phyloP scores from a whole-genome alignment of 2,113 vertebrate genomes.

The Corythoichthys haematopterus region DNA sequence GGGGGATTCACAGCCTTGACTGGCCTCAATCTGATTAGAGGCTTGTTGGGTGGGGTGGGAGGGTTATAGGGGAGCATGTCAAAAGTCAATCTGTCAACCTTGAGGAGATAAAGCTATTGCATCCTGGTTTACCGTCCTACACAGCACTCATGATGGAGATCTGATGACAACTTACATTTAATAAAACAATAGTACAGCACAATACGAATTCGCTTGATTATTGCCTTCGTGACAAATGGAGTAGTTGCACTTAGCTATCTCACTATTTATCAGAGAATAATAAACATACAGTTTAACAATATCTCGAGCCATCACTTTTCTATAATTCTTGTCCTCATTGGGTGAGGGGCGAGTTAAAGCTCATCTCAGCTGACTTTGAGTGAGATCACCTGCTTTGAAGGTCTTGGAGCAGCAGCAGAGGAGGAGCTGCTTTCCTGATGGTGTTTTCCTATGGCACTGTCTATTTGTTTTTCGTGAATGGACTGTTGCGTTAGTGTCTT shows the following conservation, averaged over 20 bases:
- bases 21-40: slow-evolving; percentile 61
- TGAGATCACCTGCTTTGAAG: too few species aligned
- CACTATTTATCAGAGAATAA: neutral
- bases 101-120: slow-evolving; percentile 76
- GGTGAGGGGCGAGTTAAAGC: too few species aligned
- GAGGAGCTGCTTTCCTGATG: too few species aligned
- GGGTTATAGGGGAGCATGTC: slow-evolving; percentile 70
- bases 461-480: too few species aligned
- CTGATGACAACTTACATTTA: slow-evolving; percentile 33
- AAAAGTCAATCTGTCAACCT: slow-evolving; percentile 73
- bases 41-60: slow-evolving; percentile 52
- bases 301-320: too few species aligned
- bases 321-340: too few species aligned
- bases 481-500: too few species aligned
- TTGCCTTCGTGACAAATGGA: neutral
- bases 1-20: slow-evolving; percentile 71
- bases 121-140: slow-evolving; percentile 68
- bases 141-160: slow-evolving; percentile 70
- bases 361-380: too few species aligned
- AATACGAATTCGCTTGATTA: neutral
- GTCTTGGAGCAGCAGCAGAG: too few species aligned
- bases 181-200: neutral
- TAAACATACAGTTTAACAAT: too few species aligned
- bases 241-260: neutral
- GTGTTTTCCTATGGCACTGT: too few species aligned